phyloP scores from a whole-genome alignment of 2,797 vertebrate species.

The Alcedo atthis region DNA sequence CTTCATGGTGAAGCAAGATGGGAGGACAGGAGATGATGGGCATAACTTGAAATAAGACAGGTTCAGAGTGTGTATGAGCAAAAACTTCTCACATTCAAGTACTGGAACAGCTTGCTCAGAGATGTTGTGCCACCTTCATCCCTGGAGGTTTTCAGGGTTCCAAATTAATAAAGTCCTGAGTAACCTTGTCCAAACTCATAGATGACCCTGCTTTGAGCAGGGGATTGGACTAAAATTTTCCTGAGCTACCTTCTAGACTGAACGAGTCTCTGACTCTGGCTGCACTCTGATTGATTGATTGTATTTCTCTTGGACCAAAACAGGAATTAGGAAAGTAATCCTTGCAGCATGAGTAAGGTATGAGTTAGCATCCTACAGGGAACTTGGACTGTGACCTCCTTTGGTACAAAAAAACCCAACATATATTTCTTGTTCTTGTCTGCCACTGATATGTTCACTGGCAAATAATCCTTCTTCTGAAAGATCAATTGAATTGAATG shows the following conservation, averaged over 20 bases:
- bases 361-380: slow-evolving; percentile 19
- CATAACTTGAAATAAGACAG: not conserved
- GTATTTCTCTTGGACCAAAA: not conserved
- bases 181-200: not conserved
- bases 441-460: not conserved
- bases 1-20: not conserved
- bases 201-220: not conserved
- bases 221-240: not conserved
- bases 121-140: not conserved
- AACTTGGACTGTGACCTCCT: not conserved
- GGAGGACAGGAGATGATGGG: not conserved
- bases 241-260: not conserved
- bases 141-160: not conserved
- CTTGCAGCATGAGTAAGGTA: not conserved
- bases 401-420: not conserved
- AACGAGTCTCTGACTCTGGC: not conserved
- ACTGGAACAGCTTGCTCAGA: not conserved
- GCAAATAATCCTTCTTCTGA: slow-evolving; percentile 12
- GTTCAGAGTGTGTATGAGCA: not conserved
- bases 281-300: not conserved
- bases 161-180: not conserved
- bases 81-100: not conserved
- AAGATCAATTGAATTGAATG: slow-evolving; percentile 42
- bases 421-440: slow-evolving; percentile 17
- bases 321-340: not conserved